Base-by-base conservation (phyloP, 2,113 vertebrate genomes). In the Neofelis nebulosa region DNA sequence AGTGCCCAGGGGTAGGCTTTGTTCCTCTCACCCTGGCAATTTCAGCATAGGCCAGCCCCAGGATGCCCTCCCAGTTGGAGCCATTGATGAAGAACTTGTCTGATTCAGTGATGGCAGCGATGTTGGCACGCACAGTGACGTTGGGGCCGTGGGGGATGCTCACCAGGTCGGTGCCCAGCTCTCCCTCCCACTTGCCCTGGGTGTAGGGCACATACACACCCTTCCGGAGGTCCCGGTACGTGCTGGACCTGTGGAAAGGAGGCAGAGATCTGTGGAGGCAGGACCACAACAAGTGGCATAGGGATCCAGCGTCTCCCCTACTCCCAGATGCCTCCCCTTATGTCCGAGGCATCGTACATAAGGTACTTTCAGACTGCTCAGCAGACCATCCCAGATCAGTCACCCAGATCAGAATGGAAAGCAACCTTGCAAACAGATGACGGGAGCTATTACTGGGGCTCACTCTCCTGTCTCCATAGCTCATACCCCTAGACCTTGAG, bases 11-110 rank as follows among this genome's bases (percentile, higher is more conserved):
- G 41, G 79, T 13, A 16, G 36, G 52, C n/a, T 63, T 79, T 87
- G 68, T 50, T 90, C 79, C 84, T 90, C 99, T 99, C 97, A 99
- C 99, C 98, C 99, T 99, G 38, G 99, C 99, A 4, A 99, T 99
- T 95, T 99, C 99, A 0, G 99, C 99, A 0, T 99, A 99, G 0
- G 99, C 99, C 97, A 99, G 98, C 3, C 99, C 99, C 94, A 99
- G 99, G 98, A 99, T 99, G 95, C 99, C 99, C 92, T 99, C 99
- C 99, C 99, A 99, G 99, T 99, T 99, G 97, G 99, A 99, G 80
- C 99, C 99, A 0, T 99, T 99, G 99, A 99, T 99, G 99, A 99
- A 99, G 98, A 99, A 99, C 93, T 99, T 99, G 98, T 99, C 99
- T 0, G 99, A 99, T 98, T 99, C 99, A 0, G 99, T 99, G 98